These are phyloP conservation scores for Polyodon spathula DNA, from an alignment of 2,113 vertebrate species.

Conservation along the genomic window DNA sequence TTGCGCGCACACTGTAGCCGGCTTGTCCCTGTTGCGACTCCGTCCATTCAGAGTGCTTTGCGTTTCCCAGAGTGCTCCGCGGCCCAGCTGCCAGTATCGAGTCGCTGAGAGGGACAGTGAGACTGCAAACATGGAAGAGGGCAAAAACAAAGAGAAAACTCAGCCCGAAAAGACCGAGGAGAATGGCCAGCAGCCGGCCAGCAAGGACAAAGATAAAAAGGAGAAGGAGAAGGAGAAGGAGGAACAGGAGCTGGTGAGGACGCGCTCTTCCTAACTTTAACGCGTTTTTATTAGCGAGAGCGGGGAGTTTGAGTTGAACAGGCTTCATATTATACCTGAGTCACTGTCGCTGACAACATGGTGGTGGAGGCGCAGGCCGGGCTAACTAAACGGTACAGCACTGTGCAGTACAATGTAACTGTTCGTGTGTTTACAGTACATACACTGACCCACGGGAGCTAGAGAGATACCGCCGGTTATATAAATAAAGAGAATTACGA, in stretches of 20 bases:
- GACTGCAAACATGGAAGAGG: slow-evolving; percentile 53
- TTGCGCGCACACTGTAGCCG: too few relatives aligned
- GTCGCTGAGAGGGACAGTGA: slow-evolving; percentile 4
- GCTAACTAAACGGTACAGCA: not conserved
- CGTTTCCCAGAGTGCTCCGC: not conserved
- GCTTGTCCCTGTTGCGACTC: not conserved
- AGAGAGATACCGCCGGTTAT: not conserved
- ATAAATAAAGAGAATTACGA: too few relatives aligned
- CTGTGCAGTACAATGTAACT: not conserved
- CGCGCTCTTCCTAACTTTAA: not conserved
- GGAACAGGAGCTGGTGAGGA: slow-evolving; percentile 57
- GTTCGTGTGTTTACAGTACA: not conserved
- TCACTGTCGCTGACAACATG: slow-evolving; percentile 53
- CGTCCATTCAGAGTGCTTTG: not conserved
- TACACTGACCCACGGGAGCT: not conserved
- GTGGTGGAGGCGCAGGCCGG: slow-evolving; percentile 27
- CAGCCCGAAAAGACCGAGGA: slow-evolving; percentile 49
- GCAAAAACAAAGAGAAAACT: slow-evolving; percentile 61
- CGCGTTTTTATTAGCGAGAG: slow-evolving; percentile 5
- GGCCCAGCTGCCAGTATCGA: slow-evolving; percentile 1
- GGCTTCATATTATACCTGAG: slow-evolving; percentile 52
- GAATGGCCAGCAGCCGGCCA: slow-evolving; percentile 40
- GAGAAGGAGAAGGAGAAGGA: slow-evolving; percentile 49
- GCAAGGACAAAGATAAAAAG: slow-evolving; percentile 55
- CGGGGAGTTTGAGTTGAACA: not conserved